A percentile compares a stretch with the other conserved stretches of the same genome.
Conservation (phyloP, 1,140 invertebrate genomes). For the Caerostris extrusa region DNA sequence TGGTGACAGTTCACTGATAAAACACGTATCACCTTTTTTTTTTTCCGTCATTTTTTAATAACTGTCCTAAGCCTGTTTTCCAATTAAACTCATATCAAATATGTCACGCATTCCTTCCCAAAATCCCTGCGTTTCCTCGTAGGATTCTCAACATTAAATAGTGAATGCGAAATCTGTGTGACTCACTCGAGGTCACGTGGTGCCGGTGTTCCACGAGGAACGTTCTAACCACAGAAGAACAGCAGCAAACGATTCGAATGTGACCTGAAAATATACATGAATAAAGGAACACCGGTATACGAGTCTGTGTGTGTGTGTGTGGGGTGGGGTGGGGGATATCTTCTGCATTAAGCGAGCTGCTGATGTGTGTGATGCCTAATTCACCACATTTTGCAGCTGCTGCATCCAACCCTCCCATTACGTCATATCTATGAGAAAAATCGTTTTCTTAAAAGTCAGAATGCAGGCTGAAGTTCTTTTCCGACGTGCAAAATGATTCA, state of each 20-base stretch:
- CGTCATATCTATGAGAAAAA: not conserved
- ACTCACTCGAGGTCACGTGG: not conserved
- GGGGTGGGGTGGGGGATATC: not conserved
- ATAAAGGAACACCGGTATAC: not conserved
- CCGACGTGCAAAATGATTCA: not conserved
- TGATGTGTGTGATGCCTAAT: constrained; percentile 2
- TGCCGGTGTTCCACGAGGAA: not conserved
- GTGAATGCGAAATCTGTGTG: not conserved
- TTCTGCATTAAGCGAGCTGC: not conserved
- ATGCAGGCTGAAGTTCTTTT: not conserved
- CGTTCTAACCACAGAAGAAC: not conserved
- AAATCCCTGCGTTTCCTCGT: not conserved
- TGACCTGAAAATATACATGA: constrained; percentile 11
- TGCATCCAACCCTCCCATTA: not conserved
- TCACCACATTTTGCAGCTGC: not conserved
- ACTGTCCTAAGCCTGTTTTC: not conserved
- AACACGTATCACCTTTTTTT: too few relatives aligned
- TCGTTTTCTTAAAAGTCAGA: not conserved
- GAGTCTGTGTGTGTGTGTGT: too few relatives aligned
- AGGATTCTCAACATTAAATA: not conserved
- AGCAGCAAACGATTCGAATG: not conserved
- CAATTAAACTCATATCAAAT: not conserved
- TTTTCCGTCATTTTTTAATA: too few relatives aligned
- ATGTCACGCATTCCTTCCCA: not conserved
- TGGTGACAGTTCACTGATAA: too few relatives aligned